Base-by-base conservation (phyloP, 2,888 invertebrate genomes). In the Lochmaea capreae region DNA sequence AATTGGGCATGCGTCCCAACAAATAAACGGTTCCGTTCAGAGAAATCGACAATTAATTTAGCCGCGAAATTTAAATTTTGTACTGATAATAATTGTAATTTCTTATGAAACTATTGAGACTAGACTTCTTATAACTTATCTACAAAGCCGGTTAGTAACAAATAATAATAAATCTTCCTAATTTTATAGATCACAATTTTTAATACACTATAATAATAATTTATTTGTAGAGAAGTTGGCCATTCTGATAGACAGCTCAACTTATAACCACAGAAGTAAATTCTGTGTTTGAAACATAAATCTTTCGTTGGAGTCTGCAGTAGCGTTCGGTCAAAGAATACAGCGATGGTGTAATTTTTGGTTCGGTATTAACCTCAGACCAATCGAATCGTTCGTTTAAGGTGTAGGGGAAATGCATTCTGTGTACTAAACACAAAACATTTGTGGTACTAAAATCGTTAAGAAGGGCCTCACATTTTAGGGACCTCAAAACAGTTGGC, bases 1-100 rank as follows among this genome's bases (percentile, higher is more conserved):
- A 88, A 89, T 88, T 89, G 90, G 91, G 92, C 92, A 91, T 92
- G 93, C 92, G 93, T 90, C 12, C 90, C 42, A 71, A 65, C 72
- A 80, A 79, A 80, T 77, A 76, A 83, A 81, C 81, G 81, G 80
- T 78, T 77, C 66, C 70, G 62, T 76, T 72, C 71, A 71, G 75
- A 70, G 78, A 79, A 76, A 77, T 78, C 78, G 71, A 79, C 73
- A 79, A 68, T 66, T 12, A 9, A 26, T n/a, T 66, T 18, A 22
- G 57, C 82, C 83, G 82, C 77, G 43, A 79, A 79, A 72, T 80
- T 83, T 65, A 74, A 82, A 81, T 33, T 54, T 9, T 54, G 18
- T 18, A 9, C 11, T 18, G 9, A 3, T 10, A 14, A n/a, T 49
- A 14, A n/a, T 49, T n/a, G 1, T 49, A 8, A n/a, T 49, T 49